Conservation (phyloP, 2,113 vertebrate genomes). For the Cyprinodon tularosa region DNA sequence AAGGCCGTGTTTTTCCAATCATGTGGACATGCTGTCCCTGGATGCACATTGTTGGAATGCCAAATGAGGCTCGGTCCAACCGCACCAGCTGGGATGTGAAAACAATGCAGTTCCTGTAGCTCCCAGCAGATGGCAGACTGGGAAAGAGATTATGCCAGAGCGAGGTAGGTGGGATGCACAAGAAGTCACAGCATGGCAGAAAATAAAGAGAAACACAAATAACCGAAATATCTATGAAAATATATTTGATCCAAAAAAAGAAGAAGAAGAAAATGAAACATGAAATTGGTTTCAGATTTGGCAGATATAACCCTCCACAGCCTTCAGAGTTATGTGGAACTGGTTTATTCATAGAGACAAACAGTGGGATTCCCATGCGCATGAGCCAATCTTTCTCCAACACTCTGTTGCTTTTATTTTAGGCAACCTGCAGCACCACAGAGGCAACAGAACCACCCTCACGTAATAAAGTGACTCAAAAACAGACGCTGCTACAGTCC, state of each 20-base stretch:
- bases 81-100: conserved; percentile 2
- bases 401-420: not conserved
- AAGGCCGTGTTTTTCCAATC: conserved; percentile 33
- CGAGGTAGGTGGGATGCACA: not conserved
- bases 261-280: not conserved
- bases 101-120: not conserved
- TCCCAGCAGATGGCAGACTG: conserved; percentile 62
- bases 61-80: conserved; percentile 5
- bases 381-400: conserved; percentile 5
- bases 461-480: not conserved
- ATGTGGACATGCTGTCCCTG: conserved; percentile 12
- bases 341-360: conserved; percentile 20
- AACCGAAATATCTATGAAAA: not conserved
- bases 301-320: conserved; percentile 4
- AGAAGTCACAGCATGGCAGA: not conserved
- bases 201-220: not conserved
- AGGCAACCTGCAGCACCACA: not conserved
- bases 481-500: not conserved
- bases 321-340: conserved; percentile 19
- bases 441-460: not conserved
- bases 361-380: conserved; percentile 15
- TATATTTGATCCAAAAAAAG: not conserved
- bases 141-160: conserved; percentile 6
- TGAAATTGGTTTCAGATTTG: conserved; percentile 8
- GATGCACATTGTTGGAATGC: conserved; percentile 28